A percentile compares a stretch with the other conserved stretches of the same genome.
These are phyloP conservation scores for Yponomeuta plumbellus DNA, from an alignment of 2,888 invertebrate species.

Conservation along the genomic window DNA sequence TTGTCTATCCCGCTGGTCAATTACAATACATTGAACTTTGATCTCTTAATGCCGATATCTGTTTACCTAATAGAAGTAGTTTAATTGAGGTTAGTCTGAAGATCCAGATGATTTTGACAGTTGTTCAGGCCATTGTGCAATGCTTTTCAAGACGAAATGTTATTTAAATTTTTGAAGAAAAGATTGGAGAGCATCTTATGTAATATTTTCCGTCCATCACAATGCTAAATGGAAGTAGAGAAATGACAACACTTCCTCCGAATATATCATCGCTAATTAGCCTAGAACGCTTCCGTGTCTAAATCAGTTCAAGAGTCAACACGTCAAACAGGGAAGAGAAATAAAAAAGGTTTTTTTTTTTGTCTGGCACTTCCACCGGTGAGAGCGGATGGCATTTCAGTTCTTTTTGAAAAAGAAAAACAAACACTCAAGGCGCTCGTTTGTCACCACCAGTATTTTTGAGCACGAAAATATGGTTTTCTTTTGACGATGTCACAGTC, in stretches of 20 bases:
- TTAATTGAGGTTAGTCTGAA: too few relatives aligned
- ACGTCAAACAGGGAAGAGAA: conserved; percentile 32
- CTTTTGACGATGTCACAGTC: background rate
- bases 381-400: background rate
- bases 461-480: background rate
- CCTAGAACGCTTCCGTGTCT: conserved; percentile 49
- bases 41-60: background rate
- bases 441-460: background rate
- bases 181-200: background rate
- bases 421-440: background rate
- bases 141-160: background rate
- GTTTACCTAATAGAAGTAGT: background rate
- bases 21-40: conserved; percentile 2
- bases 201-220: background rate
- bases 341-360: background rate
- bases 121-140: background rate
- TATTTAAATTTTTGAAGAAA: background rate
- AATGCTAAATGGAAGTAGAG: background rate
- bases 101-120: too few relatives aligned
- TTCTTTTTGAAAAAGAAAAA: background rate
- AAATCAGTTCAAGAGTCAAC: conserved; percentile 34
- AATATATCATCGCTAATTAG: conserved; percentile 63
- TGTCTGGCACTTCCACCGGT: background rate
- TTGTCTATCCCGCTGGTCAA: conserved; percentile 29
- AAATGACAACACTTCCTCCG: conserved; percentile 27